Percentiles rank a stretch among this genome's conserved stretches.
These are phyloP conservation scores for Gila robusta DNA, from an alignment of 2,797 vertebrate species.

Conservation along the genomic window DNA sequence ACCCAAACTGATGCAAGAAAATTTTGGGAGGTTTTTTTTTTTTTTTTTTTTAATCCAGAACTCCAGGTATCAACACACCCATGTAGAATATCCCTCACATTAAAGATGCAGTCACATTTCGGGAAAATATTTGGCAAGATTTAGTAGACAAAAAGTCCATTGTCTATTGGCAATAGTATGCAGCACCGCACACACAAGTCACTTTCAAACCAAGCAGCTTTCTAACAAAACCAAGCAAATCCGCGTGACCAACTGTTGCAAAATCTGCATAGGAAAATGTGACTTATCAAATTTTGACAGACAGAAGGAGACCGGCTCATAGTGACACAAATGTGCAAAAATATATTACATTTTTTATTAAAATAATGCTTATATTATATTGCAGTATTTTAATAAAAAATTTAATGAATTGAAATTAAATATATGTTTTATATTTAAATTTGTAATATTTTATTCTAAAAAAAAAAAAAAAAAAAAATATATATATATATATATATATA, in stretches of 20 bases:
- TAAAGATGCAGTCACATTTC: background rate
- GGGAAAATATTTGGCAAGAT: background rate
- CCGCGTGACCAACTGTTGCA: background rate
- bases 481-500: no score
- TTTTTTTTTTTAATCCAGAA: background rate
- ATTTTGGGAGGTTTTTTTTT: no score
- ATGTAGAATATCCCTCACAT: background rate
- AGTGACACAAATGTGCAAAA: background rate
- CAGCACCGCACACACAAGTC: background rate
- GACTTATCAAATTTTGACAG: background rate
- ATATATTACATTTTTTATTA: background rate
- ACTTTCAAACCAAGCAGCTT: background rate
- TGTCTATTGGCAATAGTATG: background rate
- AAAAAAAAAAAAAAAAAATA: no score
- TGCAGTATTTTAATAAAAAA: background rate
- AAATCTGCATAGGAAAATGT: slow-evolving; percentile 1
- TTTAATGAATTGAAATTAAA: no score
- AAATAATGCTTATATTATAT: background rate
- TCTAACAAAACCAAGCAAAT: background rate
- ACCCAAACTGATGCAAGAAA: background rate
- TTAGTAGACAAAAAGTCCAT: background rate
- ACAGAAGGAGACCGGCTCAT: background rate
- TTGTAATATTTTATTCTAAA: no score
- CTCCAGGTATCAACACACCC: background rate
- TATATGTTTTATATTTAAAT: no score